Conservation (phyloP, 2,113 vertebrate species). For the Scalopus aquaticus region DNA sequence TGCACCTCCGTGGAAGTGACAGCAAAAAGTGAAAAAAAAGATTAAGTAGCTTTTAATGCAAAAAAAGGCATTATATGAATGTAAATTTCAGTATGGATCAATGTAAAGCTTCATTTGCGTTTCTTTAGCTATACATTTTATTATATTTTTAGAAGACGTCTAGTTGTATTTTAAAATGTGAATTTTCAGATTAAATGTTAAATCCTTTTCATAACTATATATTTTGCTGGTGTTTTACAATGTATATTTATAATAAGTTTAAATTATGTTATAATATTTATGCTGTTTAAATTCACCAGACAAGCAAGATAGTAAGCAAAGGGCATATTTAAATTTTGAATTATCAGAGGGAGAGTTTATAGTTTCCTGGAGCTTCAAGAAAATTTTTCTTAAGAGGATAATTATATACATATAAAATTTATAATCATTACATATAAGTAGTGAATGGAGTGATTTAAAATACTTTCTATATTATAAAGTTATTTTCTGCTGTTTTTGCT, state of each 20-base stretch:
- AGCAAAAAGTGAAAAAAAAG: not conserved
- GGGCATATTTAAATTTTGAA: not conserved
- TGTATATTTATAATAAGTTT: not conserved
- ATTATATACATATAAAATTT: slow-evolving; percentile 14
- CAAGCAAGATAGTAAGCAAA: not conserved
- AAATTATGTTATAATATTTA: not conserved
- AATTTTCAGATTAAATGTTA: slow-evolving; percentile 23
- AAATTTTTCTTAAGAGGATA: not conserved
- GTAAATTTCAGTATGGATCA: not conserved
- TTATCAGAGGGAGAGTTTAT: not conserved
- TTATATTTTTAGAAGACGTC: not conserved
- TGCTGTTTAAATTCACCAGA: not conserved
- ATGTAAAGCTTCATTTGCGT: not conserved
- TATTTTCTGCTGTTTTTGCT: not conserved
- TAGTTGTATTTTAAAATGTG: slow-evolving; percentile 13
- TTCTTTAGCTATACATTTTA: not conserved
- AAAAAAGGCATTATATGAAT: not conserved
- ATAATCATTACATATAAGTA: not conserved
- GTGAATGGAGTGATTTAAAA: not conserved
- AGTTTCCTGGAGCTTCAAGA: slow-evolving; percentile 30
- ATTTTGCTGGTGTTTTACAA: not conserved
- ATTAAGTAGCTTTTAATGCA: not conserved
- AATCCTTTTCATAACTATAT: not conserved
- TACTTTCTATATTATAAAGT: not conserved
- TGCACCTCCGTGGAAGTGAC: not conserved